Conservation (phyloP, 1,140 invertebrate genomes). For the Zaprionus lachaisei region DNA sequence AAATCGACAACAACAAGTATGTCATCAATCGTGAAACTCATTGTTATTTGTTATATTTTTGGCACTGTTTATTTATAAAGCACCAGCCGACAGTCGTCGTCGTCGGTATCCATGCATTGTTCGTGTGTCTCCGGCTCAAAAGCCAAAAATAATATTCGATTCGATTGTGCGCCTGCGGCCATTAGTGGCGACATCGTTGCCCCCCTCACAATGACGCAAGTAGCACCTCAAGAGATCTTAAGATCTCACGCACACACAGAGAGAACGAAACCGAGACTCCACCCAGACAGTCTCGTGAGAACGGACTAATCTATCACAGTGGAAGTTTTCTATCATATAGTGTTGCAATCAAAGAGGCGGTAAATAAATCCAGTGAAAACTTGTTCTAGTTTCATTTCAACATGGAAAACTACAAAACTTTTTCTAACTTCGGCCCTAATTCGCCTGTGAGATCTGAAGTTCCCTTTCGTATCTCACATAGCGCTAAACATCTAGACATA, state of each 20-base stretch:
- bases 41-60: slow-evolving; percentile 75
- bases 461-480: slow-evolving; percentile 29
- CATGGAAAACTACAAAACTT: slow-evolving; percentile 64
- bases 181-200: slow-evolving; percentile 56
- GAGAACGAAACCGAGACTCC: slow-evolving; percentile 2
- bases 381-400: slow-evolving; percentile 36
- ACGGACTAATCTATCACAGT: slow-evolving; percentile 47
- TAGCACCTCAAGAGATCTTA: slow-evolving; percentile 42
- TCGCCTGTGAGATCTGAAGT: slow-evolving; percentile 23
- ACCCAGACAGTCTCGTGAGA: slow-evolving; percentile 43
- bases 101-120: slow-evolving; percentile 20
- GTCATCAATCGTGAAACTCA: slow-evolving; percentile 68
- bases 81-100: slow-evolving; percentile 20
- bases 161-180: slow-evolving; percentile 45
- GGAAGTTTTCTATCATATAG: slow-evolving; percentile 48
- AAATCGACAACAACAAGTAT: slow-evolving; percentile 48
- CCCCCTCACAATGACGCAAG: slow-evolving; percentile 60
- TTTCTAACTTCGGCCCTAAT: slow-evolving; percentile 44
- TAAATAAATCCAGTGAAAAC: slow-evolving; percentile 26
- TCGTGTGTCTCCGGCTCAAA: slow-evolving; percentile 55
- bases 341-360: not conserved
- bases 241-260: slow-evolving; percentile 4
- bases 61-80: slow-evolving; percentile 76
- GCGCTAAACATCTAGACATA: slow-evolving; percentile 17
- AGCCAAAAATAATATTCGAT: slow-evolving; percentile 72